Evolutionary conservation across 2,113 vertebrate genomes (phyloP).

Genomic region (Muntiacus reevesi): DNA sequence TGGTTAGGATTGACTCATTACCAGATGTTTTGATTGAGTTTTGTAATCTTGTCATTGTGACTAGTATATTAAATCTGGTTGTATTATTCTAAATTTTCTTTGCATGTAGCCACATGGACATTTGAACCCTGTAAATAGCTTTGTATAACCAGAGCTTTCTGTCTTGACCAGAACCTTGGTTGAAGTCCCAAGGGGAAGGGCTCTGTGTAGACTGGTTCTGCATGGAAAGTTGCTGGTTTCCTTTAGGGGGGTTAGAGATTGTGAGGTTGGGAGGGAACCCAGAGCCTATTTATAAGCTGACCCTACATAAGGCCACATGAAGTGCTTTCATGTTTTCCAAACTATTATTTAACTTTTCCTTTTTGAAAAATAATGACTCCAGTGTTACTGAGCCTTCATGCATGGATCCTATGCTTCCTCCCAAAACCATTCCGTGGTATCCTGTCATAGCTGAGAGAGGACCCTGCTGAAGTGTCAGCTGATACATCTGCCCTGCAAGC

Average conservation of each 20-base stretch:
- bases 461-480: background rate
- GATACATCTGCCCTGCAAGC: background rate
- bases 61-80: background rate
- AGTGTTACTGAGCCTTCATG: background rate
- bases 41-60: conserved; percentile 21
- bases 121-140: background rate
- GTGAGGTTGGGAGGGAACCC: background rate
- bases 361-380: background rate
- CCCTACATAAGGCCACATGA: background rate
- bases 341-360: background rate
- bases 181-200: background rate
- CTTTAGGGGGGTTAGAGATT: background rate
- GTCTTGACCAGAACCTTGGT: background rate
- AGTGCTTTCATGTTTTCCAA: background rate
- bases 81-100: conserved; percentile 17
- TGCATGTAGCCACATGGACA: background rate
- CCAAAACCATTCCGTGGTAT: background rate
- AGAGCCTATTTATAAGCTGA: background rate
- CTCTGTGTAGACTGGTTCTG: background rate
- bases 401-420: accelerated
- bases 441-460: background rate
- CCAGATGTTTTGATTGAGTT: conserved; percentile 13
- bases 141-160: background rate
- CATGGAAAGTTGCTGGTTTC: background rate
- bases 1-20: conserved; percentile 35